Conservation (phyloP, 1,140 invertebrate species). For the Coenobita brevimanus region DNA sequence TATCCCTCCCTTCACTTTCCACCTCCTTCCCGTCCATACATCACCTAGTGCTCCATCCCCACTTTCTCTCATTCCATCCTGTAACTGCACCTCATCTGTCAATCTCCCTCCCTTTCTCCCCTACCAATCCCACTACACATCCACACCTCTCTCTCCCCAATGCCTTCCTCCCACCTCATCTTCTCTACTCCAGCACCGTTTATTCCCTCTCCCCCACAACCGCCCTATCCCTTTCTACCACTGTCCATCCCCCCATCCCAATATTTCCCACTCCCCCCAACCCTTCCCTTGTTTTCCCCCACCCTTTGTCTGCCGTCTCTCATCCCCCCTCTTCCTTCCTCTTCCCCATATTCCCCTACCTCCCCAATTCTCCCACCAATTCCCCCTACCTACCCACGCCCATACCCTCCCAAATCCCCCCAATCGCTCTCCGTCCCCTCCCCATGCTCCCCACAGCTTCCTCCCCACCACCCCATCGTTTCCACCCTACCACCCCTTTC, state of each 20-base stretch:
- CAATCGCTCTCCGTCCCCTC: not conserved
- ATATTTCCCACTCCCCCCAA: not conserved
- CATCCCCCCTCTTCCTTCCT: not conserved
- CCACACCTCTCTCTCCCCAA: not conserved
- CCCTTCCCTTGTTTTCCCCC: not conserved
- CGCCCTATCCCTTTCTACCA: not conserved
- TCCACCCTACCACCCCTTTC: no score
- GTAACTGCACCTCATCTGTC: no score
- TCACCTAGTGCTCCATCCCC: no score
- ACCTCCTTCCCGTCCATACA: not conserved
- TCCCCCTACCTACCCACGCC: not conserved
- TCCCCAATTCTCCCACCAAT: not conserved
- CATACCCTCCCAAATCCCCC: not conserved
- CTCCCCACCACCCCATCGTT: no score
- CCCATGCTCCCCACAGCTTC: no score
- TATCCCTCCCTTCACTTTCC: not conserved
- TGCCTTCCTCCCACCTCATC: not conserved
- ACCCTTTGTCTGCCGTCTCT: not conserved
- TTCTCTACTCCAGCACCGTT: not conserved
- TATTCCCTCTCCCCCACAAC: not conserved
- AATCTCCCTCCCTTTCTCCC: constrained; percentile 1
- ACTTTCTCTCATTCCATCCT: no score
- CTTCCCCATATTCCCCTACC: not conserved
- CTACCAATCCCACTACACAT: not conserved
- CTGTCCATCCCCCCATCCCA: no score